Evolutionary conservation across 2,113 vertebrate genomes (phyloP).

Genomic region (Brachypodius melanocephalos): DNA sequence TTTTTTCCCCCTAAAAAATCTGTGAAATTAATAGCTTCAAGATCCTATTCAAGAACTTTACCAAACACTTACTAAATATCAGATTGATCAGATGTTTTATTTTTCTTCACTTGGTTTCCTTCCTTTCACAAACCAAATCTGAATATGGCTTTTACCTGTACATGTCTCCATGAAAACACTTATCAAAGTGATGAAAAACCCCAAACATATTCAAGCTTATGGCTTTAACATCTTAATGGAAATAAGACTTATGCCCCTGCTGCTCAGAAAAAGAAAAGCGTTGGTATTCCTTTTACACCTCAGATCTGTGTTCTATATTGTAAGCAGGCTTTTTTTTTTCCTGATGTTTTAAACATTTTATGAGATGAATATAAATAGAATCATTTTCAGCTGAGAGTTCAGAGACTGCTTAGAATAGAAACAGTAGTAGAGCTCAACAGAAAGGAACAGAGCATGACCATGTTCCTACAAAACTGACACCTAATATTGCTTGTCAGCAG

Average conservation of each 20-base stretch:
- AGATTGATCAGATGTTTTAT: background rate
- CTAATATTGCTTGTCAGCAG: background rate
- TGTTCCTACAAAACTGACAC: background rate
- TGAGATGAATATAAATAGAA: conserved; percentile 25
- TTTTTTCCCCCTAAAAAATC: background rate
- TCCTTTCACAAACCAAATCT: background rate
- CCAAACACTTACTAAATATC: background rate
- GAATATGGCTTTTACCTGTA: background rate
- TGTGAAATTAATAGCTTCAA: background rate
- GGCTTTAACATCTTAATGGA: background rate
- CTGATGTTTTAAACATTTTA: conserved; percentile 4
- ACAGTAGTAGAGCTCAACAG: background rate
- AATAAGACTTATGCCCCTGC: background rate
- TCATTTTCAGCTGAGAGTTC: background rate
- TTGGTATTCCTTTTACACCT: background rate
- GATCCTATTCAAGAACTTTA: background rate
- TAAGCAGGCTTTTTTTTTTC: background rate
- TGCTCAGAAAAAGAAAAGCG: background rate
- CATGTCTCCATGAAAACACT: background rate
- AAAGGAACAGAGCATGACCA: background rate
- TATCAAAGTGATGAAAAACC: background rate
- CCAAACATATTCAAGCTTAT: background rate
- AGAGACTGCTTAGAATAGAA: background rate
- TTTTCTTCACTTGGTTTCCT: background rate
- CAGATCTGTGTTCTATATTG: background rate